phyloP scores from a whole-genome alignment of 2,797 vertebrate species.

The Mus spretus region DNA sequence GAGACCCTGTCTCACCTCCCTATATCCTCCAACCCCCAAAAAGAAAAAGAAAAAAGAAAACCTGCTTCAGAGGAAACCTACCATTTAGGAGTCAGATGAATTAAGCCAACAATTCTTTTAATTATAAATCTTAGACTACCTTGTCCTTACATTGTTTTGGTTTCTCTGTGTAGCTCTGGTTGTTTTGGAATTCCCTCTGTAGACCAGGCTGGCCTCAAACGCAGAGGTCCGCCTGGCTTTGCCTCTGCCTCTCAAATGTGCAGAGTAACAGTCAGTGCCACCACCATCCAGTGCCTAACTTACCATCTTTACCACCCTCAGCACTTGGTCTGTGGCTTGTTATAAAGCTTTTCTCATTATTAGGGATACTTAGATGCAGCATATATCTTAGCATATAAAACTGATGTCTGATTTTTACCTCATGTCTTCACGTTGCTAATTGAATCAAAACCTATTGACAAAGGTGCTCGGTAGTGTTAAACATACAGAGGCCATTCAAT shows the following conservation, averaged over 20 bases:
- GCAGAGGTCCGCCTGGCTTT: not conserved
- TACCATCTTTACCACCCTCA: not conserved
- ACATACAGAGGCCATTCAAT: not conserved
- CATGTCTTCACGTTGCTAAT: not conserved
- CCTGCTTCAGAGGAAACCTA: constrained; percentile 1
- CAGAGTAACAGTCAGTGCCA: not conserved
- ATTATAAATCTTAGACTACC: not conserved
- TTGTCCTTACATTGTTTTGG: not conserved
- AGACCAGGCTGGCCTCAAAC: not conserved
- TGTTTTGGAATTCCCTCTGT: not conserved
- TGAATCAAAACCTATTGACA: constrained; percentile 43
- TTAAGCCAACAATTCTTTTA: not conserved
- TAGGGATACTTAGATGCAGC: not conserved
- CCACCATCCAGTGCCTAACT: not conserved
- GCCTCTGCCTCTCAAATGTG: not conserved
- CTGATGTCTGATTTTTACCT: constrained; percentile 45
- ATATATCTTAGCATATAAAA: constrained; percentile 27
- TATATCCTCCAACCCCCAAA: not conserved
- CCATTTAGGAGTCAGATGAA: not conserved
- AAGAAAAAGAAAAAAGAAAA: not conserved
- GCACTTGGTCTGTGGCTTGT: not conserved
- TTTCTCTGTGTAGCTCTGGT: not conserved
- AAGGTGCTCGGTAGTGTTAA: not conserved
- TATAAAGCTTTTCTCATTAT: constrained; percentile 9
- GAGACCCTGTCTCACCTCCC: not conserved